Conservation (phyloP, 2,888 invertebrate species). For the Drosophila peninsularis region DNA sequence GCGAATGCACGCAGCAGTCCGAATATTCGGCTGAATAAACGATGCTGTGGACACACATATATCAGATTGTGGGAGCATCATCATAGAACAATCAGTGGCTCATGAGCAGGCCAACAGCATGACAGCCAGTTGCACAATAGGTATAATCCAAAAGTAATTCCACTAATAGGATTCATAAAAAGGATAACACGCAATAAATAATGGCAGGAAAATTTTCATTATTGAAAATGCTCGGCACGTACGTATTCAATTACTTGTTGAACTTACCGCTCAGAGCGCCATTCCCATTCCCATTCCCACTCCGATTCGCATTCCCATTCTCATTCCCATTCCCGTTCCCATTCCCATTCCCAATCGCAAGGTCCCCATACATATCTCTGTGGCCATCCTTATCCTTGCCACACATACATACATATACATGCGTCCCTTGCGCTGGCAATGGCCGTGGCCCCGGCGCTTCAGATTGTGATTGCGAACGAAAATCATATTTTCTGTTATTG, state of each 20-base stretch:
- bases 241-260: constrained; percentile 83
- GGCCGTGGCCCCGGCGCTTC: constrained; percentile 50
- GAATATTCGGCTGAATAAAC: not conserved
- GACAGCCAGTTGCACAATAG: constrained; percentile 32
- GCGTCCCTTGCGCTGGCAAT: constrained; percentile 23
- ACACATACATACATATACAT: not conserved
- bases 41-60: not conserved
- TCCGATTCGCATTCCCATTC: constrained; percentile 3
- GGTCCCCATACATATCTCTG: constrained; percentile 13
- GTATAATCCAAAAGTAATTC: constrained; percentile 68
- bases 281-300: constrained; percentile 16
- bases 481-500: constrained; percentile 82
- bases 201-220: constrained; percentile 63
- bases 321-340: constrained; percentile 13
- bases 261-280: constrained; percentile 68
- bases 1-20: not conserved
- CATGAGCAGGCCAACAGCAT: constrained; percentile 15
- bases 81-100: constrained; percentile 42
- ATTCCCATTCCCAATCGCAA: constrained; percentile 9
- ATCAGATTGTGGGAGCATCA: constrained; percentile 13
- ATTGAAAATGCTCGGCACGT: constrained; percentile 81
- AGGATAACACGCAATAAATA: constrained; percentile 80
- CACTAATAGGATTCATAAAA: constrained; percentile 81
- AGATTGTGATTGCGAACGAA: constrained; percentile 64
- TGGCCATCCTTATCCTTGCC: constrained; percentile 11